These are phyloP conservation scores for Drosophila pseudoananassae DNA, from an alignment of 1,140 invertebrate genomes.

Conservation along the genomic window DNA sequence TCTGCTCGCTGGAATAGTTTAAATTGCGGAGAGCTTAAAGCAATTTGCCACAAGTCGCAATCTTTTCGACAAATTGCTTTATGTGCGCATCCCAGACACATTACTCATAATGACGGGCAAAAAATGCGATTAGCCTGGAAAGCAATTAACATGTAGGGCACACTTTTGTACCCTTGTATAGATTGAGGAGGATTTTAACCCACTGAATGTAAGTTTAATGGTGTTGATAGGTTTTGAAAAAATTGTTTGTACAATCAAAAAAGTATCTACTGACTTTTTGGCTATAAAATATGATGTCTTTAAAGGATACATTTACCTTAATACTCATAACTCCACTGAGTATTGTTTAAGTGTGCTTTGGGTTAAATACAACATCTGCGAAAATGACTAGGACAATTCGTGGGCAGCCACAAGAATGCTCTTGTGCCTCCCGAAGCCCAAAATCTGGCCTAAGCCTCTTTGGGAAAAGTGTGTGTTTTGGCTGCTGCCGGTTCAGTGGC, in stretches of 20 bases:
- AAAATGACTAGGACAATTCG: slow-evolving; percentile 56
- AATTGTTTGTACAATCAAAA: too few relatives aligned
- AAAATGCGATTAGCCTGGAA: slow-evolving; percentile 79
- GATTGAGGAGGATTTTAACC: slow-evolving; percentile 17
- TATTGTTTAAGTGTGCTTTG: background rate
- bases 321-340: background rate
- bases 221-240: too few relatives aligned
- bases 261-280: too few relatives aligned
- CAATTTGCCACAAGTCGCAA: slow-evolving; percentile 63
- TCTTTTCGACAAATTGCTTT: slow-evolving; percentile 73
- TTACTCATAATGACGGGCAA: slow-evolving; percentile 80
- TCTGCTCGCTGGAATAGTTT: slow-evolving; percentile 26
- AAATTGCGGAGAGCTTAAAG: slow-evolving; percentile 57
- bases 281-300: background rate
- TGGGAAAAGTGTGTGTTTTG: slow-evolving; percentile 36
- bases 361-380: slow-evolving; percentile 27
- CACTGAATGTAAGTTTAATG: background rate
- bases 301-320: background rate
- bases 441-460: slow-evolving; percentile 72
- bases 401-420: slow-evolving; percentile 53
- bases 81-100: slow-evolving; percentile 59
- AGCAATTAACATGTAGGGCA: slow-evolving; percentile 75
- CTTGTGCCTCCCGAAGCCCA: background rate
- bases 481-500: slow-evolving; percentile 38
- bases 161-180: slow-evolving; percentile 25